A percentile compares a stretch with the other conserved stretches of the same genome.
phyloP scores from a whole-genome alignment of 2,113 vertebrate species.

The Nycticryphes semicollaris region DNA sequence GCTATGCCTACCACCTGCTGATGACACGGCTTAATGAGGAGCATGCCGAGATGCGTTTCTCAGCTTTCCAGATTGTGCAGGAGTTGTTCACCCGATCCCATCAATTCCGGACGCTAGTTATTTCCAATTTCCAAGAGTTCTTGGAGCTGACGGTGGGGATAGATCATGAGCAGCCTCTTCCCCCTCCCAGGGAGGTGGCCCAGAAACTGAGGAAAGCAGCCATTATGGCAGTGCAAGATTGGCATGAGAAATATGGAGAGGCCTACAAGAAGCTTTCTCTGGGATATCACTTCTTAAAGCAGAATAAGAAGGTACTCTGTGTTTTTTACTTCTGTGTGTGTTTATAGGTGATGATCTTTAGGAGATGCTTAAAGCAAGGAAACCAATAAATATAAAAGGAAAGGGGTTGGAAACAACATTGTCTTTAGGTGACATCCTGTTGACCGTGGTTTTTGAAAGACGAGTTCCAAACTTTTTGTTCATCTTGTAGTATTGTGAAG shows the following conservation, averaged over 20 bases:
- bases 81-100: constrained; percentile 90
- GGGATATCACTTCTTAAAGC: constrained; percentile 89
- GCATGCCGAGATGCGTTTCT: constrained; percentile 88
- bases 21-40: constrained; percentile 83
- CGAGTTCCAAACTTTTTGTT: neutral
- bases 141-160: constrained; percentile 91
- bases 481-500: neutral
- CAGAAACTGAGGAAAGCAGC: constrained; percentile 83
- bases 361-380: neutral
- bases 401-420: accelerated
- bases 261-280: constrained; percentile 92
- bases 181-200: constrained; percentile 87
- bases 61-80: constrained; percentile 82
- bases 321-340: accelerated
- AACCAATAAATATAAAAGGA: neutral
- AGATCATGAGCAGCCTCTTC: constrained; percentile 85
- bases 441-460: neutral
- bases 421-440: neutral
- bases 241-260: constrained; percentile 83
- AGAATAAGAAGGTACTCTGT: constrained; percentile 86
- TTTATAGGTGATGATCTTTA: neutral
- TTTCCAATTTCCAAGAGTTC: constrained; percentile 89
- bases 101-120: constrained; percentile 81
- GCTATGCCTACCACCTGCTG: constrained; percentile 82
- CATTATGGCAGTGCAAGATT: constrained; percentile 79